Evolutionary conservation across 2,797 vertebrate species (phyloP).

Genomic region (Serranus cabrilla): DNA sequence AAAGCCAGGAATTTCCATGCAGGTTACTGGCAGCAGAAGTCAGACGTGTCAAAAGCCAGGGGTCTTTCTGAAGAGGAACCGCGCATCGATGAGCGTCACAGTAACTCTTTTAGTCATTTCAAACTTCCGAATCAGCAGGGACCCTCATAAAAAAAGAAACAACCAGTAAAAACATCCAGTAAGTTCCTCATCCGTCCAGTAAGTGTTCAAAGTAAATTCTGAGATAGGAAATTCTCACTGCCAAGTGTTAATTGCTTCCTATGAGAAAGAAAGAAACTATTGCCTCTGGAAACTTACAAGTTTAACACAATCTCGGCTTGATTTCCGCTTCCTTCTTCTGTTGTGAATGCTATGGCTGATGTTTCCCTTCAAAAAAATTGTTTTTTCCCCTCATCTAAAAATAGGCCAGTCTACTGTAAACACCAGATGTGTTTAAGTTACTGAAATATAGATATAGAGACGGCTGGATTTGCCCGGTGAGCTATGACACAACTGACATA

Average conservation of each 20-base stretch:
- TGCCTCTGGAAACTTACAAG: slow-evolving; percentile 63
- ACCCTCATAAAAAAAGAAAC: slow-evolving; percentile 1
- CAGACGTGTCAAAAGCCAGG: slow-evolving; percentile 14
- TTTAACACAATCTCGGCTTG: slow-evolving; percentile 26
- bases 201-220: slow-evolving; percentile 33
- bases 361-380: slow-evolving; percentile 28
- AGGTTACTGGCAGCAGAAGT: slow-evolving; percentile 54
- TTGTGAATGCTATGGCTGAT: slow-evolving; percentile 32
- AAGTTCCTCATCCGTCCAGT: slow-evolving; percentile 46
- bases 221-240: slow-evolving; percentile 37
- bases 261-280: slow-evolving; percentile 28
- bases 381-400: slow-evolving; percentile 41
- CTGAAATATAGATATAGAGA: neutral
- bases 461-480: slow-evolving; percentile 2
- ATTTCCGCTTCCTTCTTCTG: slow-evolving; percentile 63
- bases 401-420: slow-evolving; percentile 19
- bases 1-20: slow-evolving; percentile 67
- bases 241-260: slow-evolving; percentile 11
- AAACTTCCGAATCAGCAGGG: slow-evolving; percentile 15
- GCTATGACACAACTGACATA: slow-evolving; percentile 14
- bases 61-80: slow-evolving; percentile 76
- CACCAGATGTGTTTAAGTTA: slow-evolving; percentile 21
- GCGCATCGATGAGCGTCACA: slow-evolving; percentile 24
- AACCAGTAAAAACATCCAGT: neutral
- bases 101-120: slow-evolving; percentile 39